phyloP scores from a whole-genome alignment of 37 sponge, comb jelly and placozoan species.

The Chondrilla cf. caribensis region DNA sequence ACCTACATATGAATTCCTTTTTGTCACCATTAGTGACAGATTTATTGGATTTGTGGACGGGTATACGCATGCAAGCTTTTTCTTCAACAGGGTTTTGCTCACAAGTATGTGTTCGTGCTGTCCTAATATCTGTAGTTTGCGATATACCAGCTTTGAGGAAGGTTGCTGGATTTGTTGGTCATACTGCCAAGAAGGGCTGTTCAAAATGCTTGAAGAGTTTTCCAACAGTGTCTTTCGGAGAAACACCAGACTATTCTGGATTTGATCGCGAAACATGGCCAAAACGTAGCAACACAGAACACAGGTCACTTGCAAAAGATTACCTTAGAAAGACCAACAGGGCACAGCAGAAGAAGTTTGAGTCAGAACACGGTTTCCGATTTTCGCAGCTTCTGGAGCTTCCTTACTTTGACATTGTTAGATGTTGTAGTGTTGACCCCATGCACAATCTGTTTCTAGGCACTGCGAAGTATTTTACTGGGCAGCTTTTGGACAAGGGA shows the following conservation, averaged over 20 bases:
- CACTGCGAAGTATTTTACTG: conserved; percentile 32
- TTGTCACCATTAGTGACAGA: conserved; percentile 38
- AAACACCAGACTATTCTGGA: conserved; percentile 32
- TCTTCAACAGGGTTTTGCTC: neutral
- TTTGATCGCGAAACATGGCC: conserved; percentile 41
- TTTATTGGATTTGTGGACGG: conserved; percentile 17
- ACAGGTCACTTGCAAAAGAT: neutral
- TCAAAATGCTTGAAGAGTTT: conserved; percentile 59
- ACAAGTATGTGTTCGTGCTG: conserved; percentile 4
- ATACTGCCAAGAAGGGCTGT: conserved; percentile 40
- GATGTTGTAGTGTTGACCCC: conserved; percentile 45
- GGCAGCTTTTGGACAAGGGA: conserved; percentile 21
- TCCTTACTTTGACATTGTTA: conserved; percentile 40
- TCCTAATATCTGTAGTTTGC: conserved; percentile 22
- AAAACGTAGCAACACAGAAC: neutral
- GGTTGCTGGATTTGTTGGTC: conserved; percentile 38
- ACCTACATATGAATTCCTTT: conserved; percentile 22
- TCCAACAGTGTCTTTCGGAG: conserved; percentile 9
- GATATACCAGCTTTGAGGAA: conserved; percentile 48
- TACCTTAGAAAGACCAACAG: neutral
- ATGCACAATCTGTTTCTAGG: conserved; percentile 58
- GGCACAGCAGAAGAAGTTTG: conserved; percentile 8
- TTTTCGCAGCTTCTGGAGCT: conserved; percentile 38
- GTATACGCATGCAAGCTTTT: neutral
- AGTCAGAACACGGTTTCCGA: conserved; percentile 23